Percentiles rank a stretch among this genome's conserved stretches.
phyloP scores from a whole-genome alignment of 2,113 vertebrate species.

The Hippocampus abdominalis region DNA sequence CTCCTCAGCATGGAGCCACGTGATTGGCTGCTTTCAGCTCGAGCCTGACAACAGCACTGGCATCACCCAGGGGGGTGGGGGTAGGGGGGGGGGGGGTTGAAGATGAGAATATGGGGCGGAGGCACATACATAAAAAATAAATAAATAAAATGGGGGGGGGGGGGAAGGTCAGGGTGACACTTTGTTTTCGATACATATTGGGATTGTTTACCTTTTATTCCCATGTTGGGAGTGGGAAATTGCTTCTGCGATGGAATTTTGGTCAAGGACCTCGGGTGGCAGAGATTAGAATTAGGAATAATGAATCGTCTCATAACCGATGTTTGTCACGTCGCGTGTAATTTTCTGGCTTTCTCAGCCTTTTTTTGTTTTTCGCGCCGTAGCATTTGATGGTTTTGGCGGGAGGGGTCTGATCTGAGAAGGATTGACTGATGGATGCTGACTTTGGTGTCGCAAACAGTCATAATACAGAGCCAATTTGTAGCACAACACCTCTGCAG shows the following conservation, averaged over 20 bases:
- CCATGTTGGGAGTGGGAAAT: background rate
- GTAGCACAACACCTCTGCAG: slow-evolving; percentile 32
- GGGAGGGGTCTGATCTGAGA: background rate
- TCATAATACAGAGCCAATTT: slow-evolving; percentile 30
- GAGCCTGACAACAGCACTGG: slow-evolving; percentile 68
- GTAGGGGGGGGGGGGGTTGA: slow-evolving; percentile 45
- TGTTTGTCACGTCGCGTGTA: background rate
- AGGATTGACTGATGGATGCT: background rate
- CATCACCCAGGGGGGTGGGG: slow-evolving; percentile 66
- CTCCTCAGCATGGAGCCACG: slow-evolving; percentile 58
- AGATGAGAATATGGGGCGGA: slow-evolving; percentile 44
- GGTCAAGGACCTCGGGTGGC: background rate
- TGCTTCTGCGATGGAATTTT: background rate
- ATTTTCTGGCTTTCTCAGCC: background rate
- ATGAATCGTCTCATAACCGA: background rate
- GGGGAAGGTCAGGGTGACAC: slow-evolving; percentile 11
- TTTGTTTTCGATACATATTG: slow-evolving; percentile 5
- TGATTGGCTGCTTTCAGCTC: slow-evolving; percentile 67
- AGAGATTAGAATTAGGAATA: background rate
- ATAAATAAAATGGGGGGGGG: slow-evolving; percentile 36
- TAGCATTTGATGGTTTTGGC: background rate
- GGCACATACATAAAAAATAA: slow-evolving; percentile 52
- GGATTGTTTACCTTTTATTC: background rate
- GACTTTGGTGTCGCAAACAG: background rate
- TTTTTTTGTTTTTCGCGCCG: background rate